Evolutionary conservation across 1,140 invertebrate genomes (phyloP), one percentile per base, ranked within the genome.

Genomic region (Leptinotarsa lineolata): DNA sequence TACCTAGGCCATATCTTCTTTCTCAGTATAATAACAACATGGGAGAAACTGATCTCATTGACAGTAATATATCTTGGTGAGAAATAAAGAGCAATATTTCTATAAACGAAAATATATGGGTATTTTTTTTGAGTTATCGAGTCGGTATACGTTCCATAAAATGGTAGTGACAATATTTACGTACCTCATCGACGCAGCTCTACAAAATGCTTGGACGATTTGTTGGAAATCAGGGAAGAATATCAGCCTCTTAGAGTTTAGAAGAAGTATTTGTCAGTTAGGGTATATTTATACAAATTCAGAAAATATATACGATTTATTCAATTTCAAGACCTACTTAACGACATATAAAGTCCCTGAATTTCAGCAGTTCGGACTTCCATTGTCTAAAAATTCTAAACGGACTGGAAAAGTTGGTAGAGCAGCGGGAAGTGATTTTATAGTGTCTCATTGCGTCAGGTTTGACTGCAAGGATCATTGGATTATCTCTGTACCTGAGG

Each of bases 31-130:
- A 70, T 21, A 65, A 69, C 6, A 74, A 70, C 44, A 70, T 74
- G 68, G 61, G 68, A 24, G 48, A 68, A 39, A 71, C 68, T 18
- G 73, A 74, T 54, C 60, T 58, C 0, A 74, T 74, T 68, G 68
- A 71, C 64, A 61, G 64, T 48, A 70, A 70, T 39, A 46, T 70
- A 30, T 58, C 48, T 22, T 70, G 54, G 48, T 70, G 3, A 22
- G 18, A 48, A 21, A 16, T 68, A 18, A 68, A 8, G 18, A 11
- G 22, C 24, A 21, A n/a, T 45, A 20, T 39, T 16, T 68, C 22
- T 45, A 11, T 30, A 13, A 18, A 18, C 13, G 5, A n/a, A n/a
- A 2, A 18, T 15, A 3, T 45, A 11, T 46, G 6, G 22, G 22
- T 22, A 15, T 68, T n/a, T 30, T 59, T 72, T 72, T 22, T 20